phyloP scores from a whole-genome alignment of 1,140 invertebrate species.

The Pectinophora gossypiella region DNA sequence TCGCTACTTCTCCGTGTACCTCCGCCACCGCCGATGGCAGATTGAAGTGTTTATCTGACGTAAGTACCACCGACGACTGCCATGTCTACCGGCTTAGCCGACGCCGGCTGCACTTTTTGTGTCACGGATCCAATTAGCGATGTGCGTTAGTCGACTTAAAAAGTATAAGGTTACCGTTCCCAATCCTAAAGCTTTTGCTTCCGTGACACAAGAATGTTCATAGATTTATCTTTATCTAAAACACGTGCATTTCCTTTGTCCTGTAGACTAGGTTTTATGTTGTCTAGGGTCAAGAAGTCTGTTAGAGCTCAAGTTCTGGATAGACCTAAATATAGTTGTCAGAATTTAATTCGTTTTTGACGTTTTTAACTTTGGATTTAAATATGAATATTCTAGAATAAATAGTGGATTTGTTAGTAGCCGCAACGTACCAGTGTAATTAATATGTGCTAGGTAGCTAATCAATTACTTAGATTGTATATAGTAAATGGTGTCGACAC shows the following conservation, averaged over 20 bases:
- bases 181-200: not conserved
- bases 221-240: not conserved
- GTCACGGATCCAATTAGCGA: not conserved
- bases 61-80: slow-evolving; percentile 33
- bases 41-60: slow-evolving; percentile 45
- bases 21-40: slow-evolving; percentile 45
- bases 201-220: not conserved
- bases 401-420: too few relatives aligned
- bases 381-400: too few relatives aligned
- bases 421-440: too few relatives aligned
- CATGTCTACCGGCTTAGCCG: not conserved
- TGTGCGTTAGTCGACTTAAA: not conserved
- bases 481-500: too few relatives aligned
- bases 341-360: too few relatives aligned
- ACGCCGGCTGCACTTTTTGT: slow-evolving; percentile 12
- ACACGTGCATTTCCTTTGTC: slow-evolving; percentile 1
- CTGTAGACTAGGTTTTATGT: not conserved
- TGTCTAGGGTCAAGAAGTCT: too few relatives aligned
- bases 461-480: too few relatives aligned
- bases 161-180: not conserved
- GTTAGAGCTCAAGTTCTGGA: too few relatives aligned
- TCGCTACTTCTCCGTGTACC: slow-evolving; percentile 24
- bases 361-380: too few relatives aligned
- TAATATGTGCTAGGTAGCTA: too few relatives aligned
- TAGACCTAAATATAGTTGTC: too few relatives aligned